Evolutionary conservation across 2,888 invertebrate genomes (phyloP), one percentile per base, ranked within the genome.

Genomic region (Polymixis flavicincta): DNA sequence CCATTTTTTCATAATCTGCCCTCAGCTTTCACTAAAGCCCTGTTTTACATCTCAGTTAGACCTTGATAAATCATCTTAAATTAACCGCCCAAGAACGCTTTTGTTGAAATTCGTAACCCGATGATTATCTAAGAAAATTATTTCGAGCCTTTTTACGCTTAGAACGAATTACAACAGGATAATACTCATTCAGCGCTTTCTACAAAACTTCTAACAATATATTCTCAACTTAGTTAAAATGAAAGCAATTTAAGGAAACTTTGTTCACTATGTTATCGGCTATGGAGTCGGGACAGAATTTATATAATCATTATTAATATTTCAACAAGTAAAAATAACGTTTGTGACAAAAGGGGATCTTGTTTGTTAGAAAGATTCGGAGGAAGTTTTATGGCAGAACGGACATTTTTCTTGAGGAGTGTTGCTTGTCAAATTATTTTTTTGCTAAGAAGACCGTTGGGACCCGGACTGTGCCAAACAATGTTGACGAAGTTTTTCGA

Each of bases 221-320:
- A 82, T 80, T 70, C 69, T 74, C 25, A 74, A 85, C 76, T 86
- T 78, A 76, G 72, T 70, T 79, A 63, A 79, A 84, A 81, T 79
- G 57, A 80, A 80, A 73, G 82, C 64, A 71, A 80, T 83, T 82
- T 79, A 13, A 72, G 61, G 52, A 72, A 85, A 87, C 77, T 84
- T 87, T 81, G n/a, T 59, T 63, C 66, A 81, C 80, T 76, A 79
- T 75, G 73, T 78, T 85, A 85, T 87, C 82, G 76, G 64, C 48
- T 32, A 63, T 67, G 75, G 57, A 82, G 76, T 65, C 65, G 63
- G 71, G 59, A 50, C 45, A 42, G 59, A 80, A 84, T 74, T 81
- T 64, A 66, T 71, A 82, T 76, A 84, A 85, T 86, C 77, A 76
- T 84, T 84, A 85, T 86, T 87, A 83, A 87, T 85, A 83, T 80